A percentile compares a stretch with the other conserved stretches of the same genome.
phyloP scores from a whole-genome alignment of 2,888 invertebrate genomes.

The Mimachlamys varia region DNA sequence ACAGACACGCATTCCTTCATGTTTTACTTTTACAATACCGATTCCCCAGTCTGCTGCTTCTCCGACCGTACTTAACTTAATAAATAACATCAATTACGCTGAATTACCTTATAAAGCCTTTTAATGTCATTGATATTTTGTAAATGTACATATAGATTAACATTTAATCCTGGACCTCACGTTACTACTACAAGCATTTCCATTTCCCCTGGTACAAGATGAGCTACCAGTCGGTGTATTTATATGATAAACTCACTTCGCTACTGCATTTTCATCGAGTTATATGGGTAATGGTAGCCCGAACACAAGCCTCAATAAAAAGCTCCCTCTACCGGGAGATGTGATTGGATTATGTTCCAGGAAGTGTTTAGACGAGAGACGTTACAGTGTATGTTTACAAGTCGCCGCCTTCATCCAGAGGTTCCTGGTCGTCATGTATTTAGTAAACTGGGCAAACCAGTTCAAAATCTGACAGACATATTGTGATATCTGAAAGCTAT shows the following conservation, averaged over 20 bases:
- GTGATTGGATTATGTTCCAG: neutral
- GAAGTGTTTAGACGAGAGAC: neutral
- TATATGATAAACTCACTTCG: neutral
- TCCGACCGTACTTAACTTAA: neutral
- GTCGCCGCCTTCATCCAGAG: neutral
- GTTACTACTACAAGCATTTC: neutral
- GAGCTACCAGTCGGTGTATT: neutral
- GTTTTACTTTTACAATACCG: neutral
- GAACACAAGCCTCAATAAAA: neutral
- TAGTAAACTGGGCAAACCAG: neutral
- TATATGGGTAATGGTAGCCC: neutral
- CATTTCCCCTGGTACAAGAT: neutral
- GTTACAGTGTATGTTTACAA: neutral
- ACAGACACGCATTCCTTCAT: neutral
- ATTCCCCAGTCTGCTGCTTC: neutral
- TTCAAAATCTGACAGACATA: no score
- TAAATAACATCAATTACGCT: neutral
- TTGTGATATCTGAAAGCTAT: neutral
- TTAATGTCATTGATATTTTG: conserved; percentile 8
- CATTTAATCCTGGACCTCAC: neutral
- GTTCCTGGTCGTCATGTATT: neutral
- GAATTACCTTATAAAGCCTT: neutral
- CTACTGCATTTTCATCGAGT: neutral
- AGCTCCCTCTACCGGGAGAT: neutral
- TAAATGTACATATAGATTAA: conserved; percentile 16